These are phyloP conservation scores for Agonum fuliginosum DNA, from an alignment of 2,888 invertebrate genomes.

Conservation along the genomic window DNA sequence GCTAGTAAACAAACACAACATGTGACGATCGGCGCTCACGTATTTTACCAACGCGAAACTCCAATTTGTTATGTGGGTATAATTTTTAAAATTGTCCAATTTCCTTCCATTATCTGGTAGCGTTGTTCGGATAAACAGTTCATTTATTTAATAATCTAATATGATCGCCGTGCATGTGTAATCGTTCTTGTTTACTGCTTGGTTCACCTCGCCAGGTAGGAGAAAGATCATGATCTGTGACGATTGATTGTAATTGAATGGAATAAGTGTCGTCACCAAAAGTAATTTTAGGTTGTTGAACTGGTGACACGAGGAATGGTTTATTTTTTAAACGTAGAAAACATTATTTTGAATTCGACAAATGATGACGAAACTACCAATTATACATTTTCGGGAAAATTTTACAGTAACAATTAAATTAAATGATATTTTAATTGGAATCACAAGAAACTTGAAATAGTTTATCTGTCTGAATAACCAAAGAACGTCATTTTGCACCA, in stretches of 20 bases:
- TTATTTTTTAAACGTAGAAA: background rate
- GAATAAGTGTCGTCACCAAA: slow-evolving; percentile 11
- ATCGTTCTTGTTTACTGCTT: slow-evolving; percentile 33
- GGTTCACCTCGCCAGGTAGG: slow-evolving; percentile 4
- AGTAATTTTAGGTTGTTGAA: slow-evolving; percentile 36
- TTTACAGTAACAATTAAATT: background rate
- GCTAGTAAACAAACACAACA: slow-evolving; percentile 45
- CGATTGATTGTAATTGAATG: slow-evolving; percentile 15
- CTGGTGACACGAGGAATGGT: slow-evolving; percentile 1
- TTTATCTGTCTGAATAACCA: no score
- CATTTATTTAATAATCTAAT: slow-evolving; percentile 60
- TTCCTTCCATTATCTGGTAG: slow-evolving; percentile 60
- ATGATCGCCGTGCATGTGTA: slow-evolving; percentile 52
- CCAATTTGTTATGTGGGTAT: slow-evolving; percentile 59
- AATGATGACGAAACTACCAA: background rate
- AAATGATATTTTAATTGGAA: no score
- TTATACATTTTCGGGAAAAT: background rate
- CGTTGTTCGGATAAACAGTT: slow-evolving; percentile 57
- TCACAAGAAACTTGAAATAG: no score
- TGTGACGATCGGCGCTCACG: slow-evolving; percentile 44
- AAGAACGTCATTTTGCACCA: no score
- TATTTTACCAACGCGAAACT: slow-evolving; percentile 50
- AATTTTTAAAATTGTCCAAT: slow-evolving; percentile 60
- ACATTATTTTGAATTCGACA: background rate
- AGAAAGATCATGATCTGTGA: slow-evolving; percentile 13